Evolutionary conservation across 1,140 invertebrate species (phyloP).

Genomic region (Ladona fulva): DNA sequence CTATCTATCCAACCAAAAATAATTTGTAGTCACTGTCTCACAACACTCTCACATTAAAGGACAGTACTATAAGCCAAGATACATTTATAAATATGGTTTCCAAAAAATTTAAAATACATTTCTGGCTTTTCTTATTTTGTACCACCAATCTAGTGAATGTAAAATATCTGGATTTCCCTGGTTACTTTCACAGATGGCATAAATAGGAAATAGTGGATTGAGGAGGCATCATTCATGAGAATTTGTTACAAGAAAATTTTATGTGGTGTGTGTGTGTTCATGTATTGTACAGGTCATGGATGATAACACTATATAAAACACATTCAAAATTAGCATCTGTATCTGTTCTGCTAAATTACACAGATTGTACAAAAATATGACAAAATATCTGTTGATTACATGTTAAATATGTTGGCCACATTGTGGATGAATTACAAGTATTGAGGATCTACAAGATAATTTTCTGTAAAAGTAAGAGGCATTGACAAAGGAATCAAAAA

Average conservation of each 20-base stretch:
- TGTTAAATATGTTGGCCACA: not conserved
- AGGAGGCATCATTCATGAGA: not conserved
- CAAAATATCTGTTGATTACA: constrained; percentile 7
- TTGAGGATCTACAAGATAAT: not conserved
- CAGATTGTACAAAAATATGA: constrained; percentile 10
- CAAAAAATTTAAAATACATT: constrained; percentile 9
- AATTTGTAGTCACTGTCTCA: not conserved
- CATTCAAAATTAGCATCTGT: constrained; percentile 6
- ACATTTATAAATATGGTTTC: not conserved
- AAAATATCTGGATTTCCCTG: not conserved
- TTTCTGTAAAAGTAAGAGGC: not conserved
- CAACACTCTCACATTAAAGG: not conserved
- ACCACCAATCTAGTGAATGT: constrained; percentile 5
- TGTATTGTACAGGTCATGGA: not conserved
- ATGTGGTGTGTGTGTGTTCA: not conserved
- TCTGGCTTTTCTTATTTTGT: not conserved
- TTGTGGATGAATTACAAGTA: not conserved
- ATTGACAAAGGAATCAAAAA: not conserved
- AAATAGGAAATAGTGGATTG: not conserved
- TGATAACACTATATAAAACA: constrained; percentile 5
- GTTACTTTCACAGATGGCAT: not conserved
- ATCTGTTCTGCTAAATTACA: not conserved
- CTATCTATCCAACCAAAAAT: not conserved
- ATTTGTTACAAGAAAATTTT: not conserved
- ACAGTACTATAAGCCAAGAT: constrained; percentile 4